These are phyloP conservation scores for Aromia moschata DNA, from an alignment of 2,888 invertebrate species.

Conservation along the genomic window DNA sequence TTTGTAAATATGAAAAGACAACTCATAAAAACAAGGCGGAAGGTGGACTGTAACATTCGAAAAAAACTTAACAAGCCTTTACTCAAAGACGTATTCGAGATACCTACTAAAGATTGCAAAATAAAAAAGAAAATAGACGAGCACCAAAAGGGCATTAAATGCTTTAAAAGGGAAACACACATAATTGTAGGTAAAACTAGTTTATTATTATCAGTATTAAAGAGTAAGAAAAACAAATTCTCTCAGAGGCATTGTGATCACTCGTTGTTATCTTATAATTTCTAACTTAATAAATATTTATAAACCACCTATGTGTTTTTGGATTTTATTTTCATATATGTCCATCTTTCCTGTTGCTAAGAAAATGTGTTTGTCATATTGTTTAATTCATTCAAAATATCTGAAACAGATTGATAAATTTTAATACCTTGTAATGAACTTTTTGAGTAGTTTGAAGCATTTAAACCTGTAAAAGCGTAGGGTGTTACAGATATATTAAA, in stretches of 20 bases:
- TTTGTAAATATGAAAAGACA: constrained; percentile 45
- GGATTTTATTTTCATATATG: not conserved
- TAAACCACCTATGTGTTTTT: not conserved
- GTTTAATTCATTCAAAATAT: constrained; percentile 46
- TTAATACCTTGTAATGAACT: no score
- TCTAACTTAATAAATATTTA: constrained; percentile 44
- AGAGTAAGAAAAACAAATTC: constrained; percentile 36
- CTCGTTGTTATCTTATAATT: constrained; percentile 52
- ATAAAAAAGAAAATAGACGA: constrained; percentile 39
- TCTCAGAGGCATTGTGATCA: constrained; percentile 49
- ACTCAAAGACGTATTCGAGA: constrained; percentile 45
- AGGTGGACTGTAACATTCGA: constrained; percentile 34
- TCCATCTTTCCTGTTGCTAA: not conserved
- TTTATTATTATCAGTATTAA: constrained; percentile 52
- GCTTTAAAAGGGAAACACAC: constrained; percentile 42
- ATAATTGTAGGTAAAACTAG: constrained; percentile 54
- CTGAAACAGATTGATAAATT: constrained; percentile 42
- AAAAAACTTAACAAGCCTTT: constrained; percentile 5
- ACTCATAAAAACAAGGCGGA: constrained; percentile 46
- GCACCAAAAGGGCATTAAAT: constrained; percentile 31
- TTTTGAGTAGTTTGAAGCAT: no score
- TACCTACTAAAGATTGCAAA: constrained; percentile 40
- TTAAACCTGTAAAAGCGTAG: no score
- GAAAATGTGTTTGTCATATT: constrained; percentile 34
- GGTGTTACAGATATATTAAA: no score